Evolutionary conservation across 2,797 vertebrate genomes (phyloP), one percentile per base, ranked within the genome.

Genomic region (Euthynnus affinis): DNA sequence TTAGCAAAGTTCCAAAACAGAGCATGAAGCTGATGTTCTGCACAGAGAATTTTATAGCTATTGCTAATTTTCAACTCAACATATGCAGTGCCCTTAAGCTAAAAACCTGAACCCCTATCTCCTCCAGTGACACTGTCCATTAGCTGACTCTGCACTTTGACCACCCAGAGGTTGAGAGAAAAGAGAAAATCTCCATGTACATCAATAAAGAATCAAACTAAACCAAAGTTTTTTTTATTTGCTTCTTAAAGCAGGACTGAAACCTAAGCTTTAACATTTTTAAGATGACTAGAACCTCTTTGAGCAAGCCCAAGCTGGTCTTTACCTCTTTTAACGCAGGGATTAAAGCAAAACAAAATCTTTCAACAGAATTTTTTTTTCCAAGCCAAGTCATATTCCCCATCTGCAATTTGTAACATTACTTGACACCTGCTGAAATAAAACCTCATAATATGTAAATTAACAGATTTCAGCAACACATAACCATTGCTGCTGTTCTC

Each of bases 251-350:
- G 34, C 27, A 3, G 32, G 20, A 46, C 37, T 44, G n/a, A 17
- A 22, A 56, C 15, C 40, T 2, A 37, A 14, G 8, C 17, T 9
- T 20, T 5, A 44, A 53, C 15, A 27, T 15, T 67, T 77, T 25
- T 48, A 12, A 42, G 5, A 15, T 0, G 2, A 58, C 25, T 49
- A 27, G 55, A 80, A 71, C 32, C 32, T 65, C 48, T 79, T 25
- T 73, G 44, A 86, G 70, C 14, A 13, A 62, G 66, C 55, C 78
- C 55, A 56, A 67, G 78, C 71, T 49, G 52, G 23, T 83, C 53
- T 74, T 76, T 75, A 76, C 61, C 69, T 72, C 72, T 87, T 83
- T 56, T 88, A 92, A 91, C 72, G 34, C 34, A 34, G 34, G 34
- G 8, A 29, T 29, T 8, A 34, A 8, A 34, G 34, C 34, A 34